Conservation (phyloP, 2,797 vertebrate species). For the Melanotaenia nigrans region DNA sequence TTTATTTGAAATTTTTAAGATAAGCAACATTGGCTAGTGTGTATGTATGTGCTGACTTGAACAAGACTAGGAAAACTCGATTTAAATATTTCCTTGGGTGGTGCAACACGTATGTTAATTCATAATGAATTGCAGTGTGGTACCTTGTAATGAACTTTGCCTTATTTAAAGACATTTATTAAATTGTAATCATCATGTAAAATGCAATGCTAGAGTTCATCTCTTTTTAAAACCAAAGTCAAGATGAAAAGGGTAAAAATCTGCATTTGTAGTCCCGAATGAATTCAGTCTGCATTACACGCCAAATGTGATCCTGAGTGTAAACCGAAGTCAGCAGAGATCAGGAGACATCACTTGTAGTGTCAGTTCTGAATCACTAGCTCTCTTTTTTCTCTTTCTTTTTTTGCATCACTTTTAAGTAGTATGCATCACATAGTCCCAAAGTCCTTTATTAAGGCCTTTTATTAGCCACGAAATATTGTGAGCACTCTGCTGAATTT, state of each 20-base stretch:
- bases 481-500: slow-evolving; percentile 32
- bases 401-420: background rate
- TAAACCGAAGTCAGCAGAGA: slow-evolving; percentile 22
- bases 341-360: slow-evolving; percentile 6
- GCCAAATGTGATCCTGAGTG: slow-evolving; percentile 28
- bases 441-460: background rate
- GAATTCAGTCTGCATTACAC: slow-evolving; percentile 24
- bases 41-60: slow-evolving; percentile 60
- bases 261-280: slow-evolving; percentile 43
- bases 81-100: slow-evolving; percentile 57
- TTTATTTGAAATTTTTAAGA: slow-evolving; percentile 66
- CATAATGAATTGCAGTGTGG: slow-evolving; percentile 77
- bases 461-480: slow-evolving; percentile 30
- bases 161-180: slow-evolving; percentile 75
- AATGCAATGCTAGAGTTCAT: slow-evolving; percentile 52
- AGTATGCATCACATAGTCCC: slow-evolving; percentile 15
- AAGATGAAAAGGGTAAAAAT: slow-evolving; percentile 28
- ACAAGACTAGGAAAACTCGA: slow-evolving; percentile 66
- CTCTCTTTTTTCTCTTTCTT: too few species aligned
- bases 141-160: slow-evolving; percentile 63
- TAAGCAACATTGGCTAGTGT: slow-evolving; percentile 61
- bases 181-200: slow-evolving; percentile 55
- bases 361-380: background rate
- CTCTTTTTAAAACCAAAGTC: slow-evolving; percentile 70
- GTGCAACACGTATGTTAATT: slow-evolving; percentile 66